Evolutionary conservation across 2,888 invertebrate genomes (phyloP).

Genomic region (Sepioteuthis lessoniana): DNA sequence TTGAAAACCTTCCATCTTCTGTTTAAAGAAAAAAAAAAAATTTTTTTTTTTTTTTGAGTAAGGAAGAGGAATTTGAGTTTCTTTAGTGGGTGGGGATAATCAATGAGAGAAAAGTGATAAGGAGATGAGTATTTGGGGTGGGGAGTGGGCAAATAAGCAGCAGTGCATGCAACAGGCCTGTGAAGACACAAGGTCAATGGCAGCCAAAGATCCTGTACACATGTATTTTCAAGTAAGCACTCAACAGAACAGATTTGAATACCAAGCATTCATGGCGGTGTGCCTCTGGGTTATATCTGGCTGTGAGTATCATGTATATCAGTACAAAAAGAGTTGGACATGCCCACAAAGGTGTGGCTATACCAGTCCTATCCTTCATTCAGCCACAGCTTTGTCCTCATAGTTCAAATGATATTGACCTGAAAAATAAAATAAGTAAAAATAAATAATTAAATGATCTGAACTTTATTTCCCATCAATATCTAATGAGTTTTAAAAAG

Average conservation of each 20-base stretch:
- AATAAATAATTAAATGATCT: neutral
- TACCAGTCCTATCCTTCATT: slow-evolving; percentile 54
- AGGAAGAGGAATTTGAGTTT: neutral
- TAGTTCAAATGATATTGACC: slow-evolving; percentile 60
- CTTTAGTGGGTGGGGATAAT: neutral
- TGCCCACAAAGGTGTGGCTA: neutral
- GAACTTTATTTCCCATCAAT: no score
- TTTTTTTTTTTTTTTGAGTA: neutral
- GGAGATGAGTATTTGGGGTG: neutral
- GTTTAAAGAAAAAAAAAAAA: neutral
- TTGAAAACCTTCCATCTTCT: neutral
- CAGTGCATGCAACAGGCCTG: neutral
- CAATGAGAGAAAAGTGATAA: neutral
- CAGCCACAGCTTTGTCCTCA: slow-evolving; percentile 61
- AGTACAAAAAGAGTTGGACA: neutral
- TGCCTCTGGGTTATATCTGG: neutral
- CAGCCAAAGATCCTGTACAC: neutral
- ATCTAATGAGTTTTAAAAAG: no score
- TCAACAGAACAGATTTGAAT: slow-evolving; percentile 4
- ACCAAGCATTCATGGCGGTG: neutral
- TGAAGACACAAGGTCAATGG: neutral
- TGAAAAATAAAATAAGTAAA: slow-evolving; percentile 53
- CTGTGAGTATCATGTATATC: neutral
- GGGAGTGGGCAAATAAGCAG: neutral
- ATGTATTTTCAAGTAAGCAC: slow-evolving; percentile 17